Evolutionary conservation across 2,113 vertebrate species (phyloP).

Genomic region (Thinocorus orbignyianus): DNA sequence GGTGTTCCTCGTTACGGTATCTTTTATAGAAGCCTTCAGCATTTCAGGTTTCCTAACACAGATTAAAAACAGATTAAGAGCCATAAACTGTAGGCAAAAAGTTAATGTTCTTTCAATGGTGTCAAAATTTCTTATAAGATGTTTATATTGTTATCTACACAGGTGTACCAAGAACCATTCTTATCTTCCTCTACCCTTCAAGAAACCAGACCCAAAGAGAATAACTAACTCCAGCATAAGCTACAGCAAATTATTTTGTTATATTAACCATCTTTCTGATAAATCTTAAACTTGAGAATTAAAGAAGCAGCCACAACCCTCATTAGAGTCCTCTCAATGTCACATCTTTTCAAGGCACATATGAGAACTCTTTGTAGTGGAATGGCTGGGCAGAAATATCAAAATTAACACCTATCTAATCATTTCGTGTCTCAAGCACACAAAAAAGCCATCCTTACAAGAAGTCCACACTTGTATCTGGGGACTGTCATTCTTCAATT

Average conservation of each 20-base stretch:
- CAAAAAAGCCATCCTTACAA: neutral
- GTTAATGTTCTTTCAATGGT: conserved; percentile 7
- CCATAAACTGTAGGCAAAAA: neutral
- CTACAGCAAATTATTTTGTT: neutral
- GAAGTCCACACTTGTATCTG: neutral
- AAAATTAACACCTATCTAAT: neutral
- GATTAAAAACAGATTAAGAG: neutral
- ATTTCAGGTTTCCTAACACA: neutral
- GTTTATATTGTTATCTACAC: neutral
- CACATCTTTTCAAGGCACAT: neutral
- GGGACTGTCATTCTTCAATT: too few species aligned
- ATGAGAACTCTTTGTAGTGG: neutral
- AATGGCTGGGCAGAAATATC: neutral
- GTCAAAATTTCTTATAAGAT: neutral
- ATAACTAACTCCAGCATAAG: neutral
- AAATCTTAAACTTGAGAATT: neutral
- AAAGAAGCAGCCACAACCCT: neutral
- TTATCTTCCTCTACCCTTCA: neutral
- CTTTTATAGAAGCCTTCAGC: neutral
- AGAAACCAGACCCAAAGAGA: neutral
- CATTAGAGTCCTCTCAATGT: neutral
- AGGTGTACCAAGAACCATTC: neutral
- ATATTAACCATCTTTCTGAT: neutral
- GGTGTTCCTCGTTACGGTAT: neutral
- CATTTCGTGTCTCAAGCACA: neutral